Evolutionary conservation across 2,113 vertebrate species (phyloP), one percentile per base, ranked within the genome.

Genomic region (Crocuta crocuta): DNA sequence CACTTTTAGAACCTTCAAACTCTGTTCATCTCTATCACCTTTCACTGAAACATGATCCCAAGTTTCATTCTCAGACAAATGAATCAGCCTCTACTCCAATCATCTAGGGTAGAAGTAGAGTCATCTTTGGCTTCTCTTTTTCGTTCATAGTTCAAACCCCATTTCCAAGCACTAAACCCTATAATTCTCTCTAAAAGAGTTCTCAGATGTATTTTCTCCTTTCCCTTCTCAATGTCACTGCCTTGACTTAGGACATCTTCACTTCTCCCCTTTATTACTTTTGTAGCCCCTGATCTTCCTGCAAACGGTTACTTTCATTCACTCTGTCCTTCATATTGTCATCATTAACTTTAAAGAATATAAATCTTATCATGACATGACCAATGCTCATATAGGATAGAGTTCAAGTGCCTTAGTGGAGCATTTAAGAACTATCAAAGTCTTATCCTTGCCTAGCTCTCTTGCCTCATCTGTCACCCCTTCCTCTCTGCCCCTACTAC

Each of bases 281-380:
- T 17, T 58, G 48, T 48, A 80, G 63, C 1, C 13, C 58, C n/a
- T 91, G 35, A 73, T 83, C 61, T 86, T 45, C 10, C 45, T 61
- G 81, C 19, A 33, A 61, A 80, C 4, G 12, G 7, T 68, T 93
- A 26, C 43, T 94, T 88, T 53, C 13, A 70, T 70, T 88, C 70
- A 71, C 33, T 76, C 73, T 89, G 39, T 94, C 43, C 90, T 95
- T 88, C 24, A 12, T n/a, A 53, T 55, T 87, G n/a, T 31, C 61
- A 61, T 82, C 53, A 93, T 43, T 78, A 76, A 93, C 73, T 86
- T 74, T 68, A 79, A 93, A 92, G 58, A 85, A 68, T 17, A 81
- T 11, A 79, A 26, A 74, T 89, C 26, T 74, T 89, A 70, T 53
- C 19, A 82, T 15, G 35, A 91, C 66, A 79, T 39, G 78, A 24